These are phyloP conservation scores for Blomia tropicalis DNA, from an alignment of 2,888 invertebrate species.

Conservation along the genomic window DNA sequence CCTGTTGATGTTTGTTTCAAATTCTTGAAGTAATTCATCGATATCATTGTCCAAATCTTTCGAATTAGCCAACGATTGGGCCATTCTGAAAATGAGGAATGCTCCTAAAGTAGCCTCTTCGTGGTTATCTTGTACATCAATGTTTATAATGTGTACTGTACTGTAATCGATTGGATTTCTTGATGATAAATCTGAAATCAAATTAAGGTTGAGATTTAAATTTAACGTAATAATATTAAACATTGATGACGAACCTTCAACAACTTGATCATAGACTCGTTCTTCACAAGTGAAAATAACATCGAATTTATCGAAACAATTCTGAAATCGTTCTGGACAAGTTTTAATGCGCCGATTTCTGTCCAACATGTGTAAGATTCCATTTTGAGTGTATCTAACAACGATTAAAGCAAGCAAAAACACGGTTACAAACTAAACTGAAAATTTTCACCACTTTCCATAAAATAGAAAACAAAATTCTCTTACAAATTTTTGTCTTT, in stretches of 20 bases:
- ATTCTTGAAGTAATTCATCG: slow-evolving; percentile 82
- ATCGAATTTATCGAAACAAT: slow-evolving; percentile 72
- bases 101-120: slow-evolving; percentile 98
- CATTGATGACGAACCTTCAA: slow-evolving; percentile 51
- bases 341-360: slow-evolving; percentile 87
- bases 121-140: slow-evolving; percentile 97
- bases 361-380: slow-evolving; percentile 91
- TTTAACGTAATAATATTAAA: no score
- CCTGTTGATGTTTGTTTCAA: slow-evolving; percentile 63
- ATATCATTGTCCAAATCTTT: slow-evolving; percentile 93
- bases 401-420: not conserved
- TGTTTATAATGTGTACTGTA: slow-evolving; percentile 88
- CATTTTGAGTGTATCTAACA: slow-evolving; percentile 81
- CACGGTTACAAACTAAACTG: not conserved
- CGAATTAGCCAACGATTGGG: slow-evolving; percentile 68
- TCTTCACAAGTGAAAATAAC: slow-evolving; percentile 94
- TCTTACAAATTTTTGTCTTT: slow-evolving; percentile 76
- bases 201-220: no score
- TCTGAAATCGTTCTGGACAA: slow-evolving; percentile 84
- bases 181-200: slow-evolving; percentile 46
- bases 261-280: slow-evolving; percentile 91
- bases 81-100: slow-evolving; percentile 88
- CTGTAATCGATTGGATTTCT: slow-evolving; percentile 61
- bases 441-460: not conserved
- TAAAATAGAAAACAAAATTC: slow-evolving; percentile 9